These are phyloP conservation scores for Podarcis raffonei DNA, from an alignment of 2,113 vertebrate genomes.

Conservation along the genomic window DNA sequence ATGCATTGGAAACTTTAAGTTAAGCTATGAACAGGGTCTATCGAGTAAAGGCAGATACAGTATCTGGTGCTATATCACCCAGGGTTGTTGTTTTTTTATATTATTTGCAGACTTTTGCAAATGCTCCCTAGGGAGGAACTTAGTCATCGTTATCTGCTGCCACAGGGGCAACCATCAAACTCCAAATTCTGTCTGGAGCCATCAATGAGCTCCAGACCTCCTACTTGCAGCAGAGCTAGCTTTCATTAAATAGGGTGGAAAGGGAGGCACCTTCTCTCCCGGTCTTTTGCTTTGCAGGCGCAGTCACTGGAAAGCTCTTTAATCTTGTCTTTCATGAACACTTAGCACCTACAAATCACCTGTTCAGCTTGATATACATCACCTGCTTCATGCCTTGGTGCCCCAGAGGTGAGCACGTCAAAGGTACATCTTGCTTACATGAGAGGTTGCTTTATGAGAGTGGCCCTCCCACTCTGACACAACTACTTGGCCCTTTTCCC, in stretches of 20 bases:
- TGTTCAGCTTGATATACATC: conserved; percentile 59
- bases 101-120: conserved; percentile 40
- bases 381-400: conserved; percentile 59
- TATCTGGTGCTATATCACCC: conserved; percentile 20
- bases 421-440: conserved; percentile 71
- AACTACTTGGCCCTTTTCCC: background rate
- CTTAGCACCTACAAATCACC: conserved; percentile 66
- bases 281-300: conserved; percentile 43
- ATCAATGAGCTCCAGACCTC: conserved; percentile 43
- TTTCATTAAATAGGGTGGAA: conserved; percentile 63
- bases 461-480: background rate
- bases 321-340: conserved; percentile 71
- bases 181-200: conserved; percentile 55
- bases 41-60: background rate
- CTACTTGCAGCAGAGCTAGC: conserved; percentile 33
- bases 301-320: conserved; percentile 61
- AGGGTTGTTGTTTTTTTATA: conserved; percentile 54
- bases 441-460: conserved; percentile 60
- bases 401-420: conserved; percentile 58
- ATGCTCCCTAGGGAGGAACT: conserved; percentile 58
- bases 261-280: conserved; percentile 38
- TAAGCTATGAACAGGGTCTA: background rate
- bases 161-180: conserved; percentile 23
- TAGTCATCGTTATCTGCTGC: conserved; percentile 22
- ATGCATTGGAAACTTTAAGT: background rate